Base-by-base conservation (phyloP, 2,113 vertebrate genomes). In the Piprites chloris region DNA sequence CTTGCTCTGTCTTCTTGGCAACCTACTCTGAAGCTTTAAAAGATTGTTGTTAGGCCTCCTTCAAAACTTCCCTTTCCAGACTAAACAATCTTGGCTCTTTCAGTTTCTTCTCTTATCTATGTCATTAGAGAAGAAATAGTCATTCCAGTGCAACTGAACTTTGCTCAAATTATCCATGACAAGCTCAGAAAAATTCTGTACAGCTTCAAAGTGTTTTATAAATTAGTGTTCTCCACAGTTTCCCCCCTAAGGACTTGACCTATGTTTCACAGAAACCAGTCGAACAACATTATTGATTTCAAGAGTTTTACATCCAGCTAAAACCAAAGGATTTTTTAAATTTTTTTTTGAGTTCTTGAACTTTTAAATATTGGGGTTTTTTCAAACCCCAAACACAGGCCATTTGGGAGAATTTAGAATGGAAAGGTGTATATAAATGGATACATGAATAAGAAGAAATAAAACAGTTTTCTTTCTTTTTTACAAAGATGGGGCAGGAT, bases 401-500 rank as follows among this genome's bases (percentile, higher is more conserved):
- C 2, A 26, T 33, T 61, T 33, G 5, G 11, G 13, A 68, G 7
- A 59, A 58, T 15, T 73, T 52, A 24, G 56, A 77, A 17, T 73
- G 17, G 5, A 44, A 82, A 59, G 9, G 0, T 32, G 5, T 35
- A 12, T 35, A 35, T 11, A 49, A 73, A 28, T 14, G 68, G 18
- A 39, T 28, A 30, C 3, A 53, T 16, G 0, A 56, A 14, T 42
- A 68, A 85, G 68, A 49, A 53, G 12, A 49, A 73, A 88, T 30
- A 49, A 68, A 63, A 1, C 3, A n/a, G 2, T 35, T 62, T 11
- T 1, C 1, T 68, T 56, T 44, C 1, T 23, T 58, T 58, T 65
- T 35, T 6, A 11, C 3, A 76, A 88, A 52, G 63, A 3, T 3
- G n/a, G 3, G 1, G 5, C 0, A 3, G 7, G 9, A 11, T 44